Conservation (phyloP, 1,140 invertebrate species). For the Venturia canescens region DNA sequence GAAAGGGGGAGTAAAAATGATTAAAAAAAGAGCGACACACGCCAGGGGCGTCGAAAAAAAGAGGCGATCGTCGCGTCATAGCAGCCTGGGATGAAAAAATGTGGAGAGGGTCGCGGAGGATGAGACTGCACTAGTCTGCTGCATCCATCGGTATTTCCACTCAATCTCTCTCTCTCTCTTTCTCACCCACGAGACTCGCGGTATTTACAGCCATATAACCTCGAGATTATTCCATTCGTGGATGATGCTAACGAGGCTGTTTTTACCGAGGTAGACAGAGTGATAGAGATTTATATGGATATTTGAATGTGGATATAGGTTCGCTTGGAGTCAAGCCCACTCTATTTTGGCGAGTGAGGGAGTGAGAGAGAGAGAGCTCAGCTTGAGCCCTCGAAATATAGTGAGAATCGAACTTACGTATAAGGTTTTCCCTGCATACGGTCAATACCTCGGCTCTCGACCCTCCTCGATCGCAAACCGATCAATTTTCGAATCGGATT, state of each 20-base stretch:
- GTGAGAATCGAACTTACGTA: neutral
- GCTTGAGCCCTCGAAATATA: neutral
- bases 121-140: conserved; percentile 13
- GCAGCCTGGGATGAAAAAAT: conserved; percentile 2
- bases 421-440: neutral
- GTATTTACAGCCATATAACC: conserved; percentile 53
- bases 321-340: neutral
- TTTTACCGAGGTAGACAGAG: conserved; percentile 46
- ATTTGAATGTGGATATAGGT: conserved; percentile 12
- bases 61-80: conserved; percentile 22
- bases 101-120: conserved; percentile 5
- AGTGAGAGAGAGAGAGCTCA: no score
- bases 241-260: conserved; percentile 56
- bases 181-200: conserved; percentile 11
- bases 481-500: no score
- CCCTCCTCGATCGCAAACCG: no score
- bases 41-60: conserved; percentile 35
- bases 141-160: neutral
- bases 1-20: neutral
- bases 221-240: conserved; percentile 57
- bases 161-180: conserved; percentile 14
- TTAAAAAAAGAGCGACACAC: conserved; percentile 30
- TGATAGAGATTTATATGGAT: neutral
- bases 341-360: conserved; percentile 20
- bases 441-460: no score